Percentiles rank a stretch among this genome's conserved stretches.
These are phyloP conservation scores for Coenonympha glycerion DNA, from an alignment of 2,888 invertebrate species.

Conservation along the genomic window DNA sequence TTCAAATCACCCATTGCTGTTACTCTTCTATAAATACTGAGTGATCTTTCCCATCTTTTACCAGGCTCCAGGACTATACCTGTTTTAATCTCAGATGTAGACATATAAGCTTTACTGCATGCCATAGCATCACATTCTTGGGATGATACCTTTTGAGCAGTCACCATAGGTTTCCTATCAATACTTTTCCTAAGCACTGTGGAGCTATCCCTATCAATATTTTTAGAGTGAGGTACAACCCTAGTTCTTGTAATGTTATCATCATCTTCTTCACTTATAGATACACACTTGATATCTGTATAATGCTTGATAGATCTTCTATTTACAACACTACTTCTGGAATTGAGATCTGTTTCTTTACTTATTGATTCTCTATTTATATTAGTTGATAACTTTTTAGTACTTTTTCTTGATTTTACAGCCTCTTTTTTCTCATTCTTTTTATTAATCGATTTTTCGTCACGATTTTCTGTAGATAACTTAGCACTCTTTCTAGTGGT, in stretches of 20 bases:
- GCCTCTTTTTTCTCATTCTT: too few species aligned
- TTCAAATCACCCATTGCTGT: constrained; percentile 60
- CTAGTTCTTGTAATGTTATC: background rate
- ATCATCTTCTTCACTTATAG: background rate
- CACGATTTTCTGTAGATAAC: background rate
- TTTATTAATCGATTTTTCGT: background rate
- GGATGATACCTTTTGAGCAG: background rate
- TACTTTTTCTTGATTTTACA: too few species aligned
- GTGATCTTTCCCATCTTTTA: constrained; percentile 81
- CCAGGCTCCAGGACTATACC: constrained; percentile 77
- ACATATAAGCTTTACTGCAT: constrained; percentile 21
- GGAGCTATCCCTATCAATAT: background rate
- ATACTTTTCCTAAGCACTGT: background rate
- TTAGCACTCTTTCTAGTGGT: background rate
- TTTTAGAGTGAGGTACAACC: background rate
- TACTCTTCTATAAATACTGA: constrained; percentile 75
- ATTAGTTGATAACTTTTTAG: too few species aligned
- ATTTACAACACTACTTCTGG: background rate
- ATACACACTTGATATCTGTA: background rate
- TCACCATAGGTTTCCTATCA: background rate
- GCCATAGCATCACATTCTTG: background rate
- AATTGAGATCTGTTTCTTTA: background rate
- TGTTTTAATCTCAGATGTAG: constrained; percentile 38
- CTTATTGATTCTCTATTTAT: background rate
- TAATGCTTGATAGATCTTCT: background rate